Conservation (phyloP, 2,113 vertebrate genomes). For the Noctilio leporinus region DNA sequence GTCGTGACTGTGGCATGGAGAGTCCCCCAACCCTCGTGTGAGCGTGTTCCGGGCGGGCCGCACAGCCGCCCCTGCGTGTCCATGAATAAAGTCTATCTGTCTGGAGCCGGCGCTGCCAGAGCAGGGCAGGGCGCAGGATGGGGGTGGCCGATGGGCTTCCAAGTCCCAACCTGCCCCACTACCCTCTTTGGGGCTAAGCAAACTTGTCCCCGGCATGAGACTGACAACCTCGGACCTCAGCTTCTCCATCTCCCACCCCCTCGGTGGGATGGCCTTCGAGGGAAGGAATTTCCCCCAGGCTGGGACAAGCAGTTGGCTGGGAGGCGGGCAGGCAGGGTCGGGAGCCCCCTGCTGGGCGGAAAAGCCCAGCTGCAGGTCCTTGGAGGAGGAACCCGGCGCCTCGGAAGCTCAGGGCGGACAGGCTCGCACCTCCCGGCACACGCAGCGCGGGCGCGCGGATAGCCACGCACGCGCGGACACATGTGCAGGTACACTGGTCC, state of each 20-base stretch:
- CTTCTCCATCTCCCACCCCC: neutral
- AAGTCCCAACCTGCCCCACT: neutral
- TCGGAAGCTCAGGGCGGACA: rapidly evolving
- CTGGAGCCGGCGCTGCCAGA: conserved; percentile 71
- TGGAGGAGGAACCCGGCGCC: neutral
- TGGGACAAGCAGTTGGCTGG: neutral
- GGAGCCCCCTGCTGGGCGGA: conserved; percentile 43
- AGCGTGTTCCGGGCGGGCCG: conserved; percentile 78
- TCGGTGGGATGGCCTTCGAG: neutral
- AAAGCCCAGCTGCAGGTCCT: neutral
- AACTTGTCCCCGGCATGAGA: neutral
- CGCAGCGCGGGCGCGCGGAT: neutral
- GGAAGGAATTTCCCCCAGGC: rapidly evolving
- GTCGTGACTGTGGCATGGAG: conserved; percentile 84
- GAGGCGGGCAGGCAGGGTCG: neutral
- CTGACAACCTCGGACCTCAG: neutral
- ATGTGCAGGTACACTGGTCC: neutral
- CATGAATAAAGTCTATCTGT: conserved; percentile 84
- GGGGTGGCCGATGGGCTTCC: neutral
- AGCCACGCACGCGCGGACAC: neutral
- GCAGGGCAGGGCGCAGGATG: neutral
- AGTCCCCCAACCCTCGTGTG: conserved; percentile 72
- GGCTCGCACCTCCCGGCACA: neutral
- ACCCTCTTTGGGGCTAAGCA: neutral
- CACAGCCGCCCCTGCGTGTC: conserved; percentile 72